These are phyloP conservation scores for Apamea monoglypha DNA, from an alignment of 2,888 invertebrate genomes.

Conservation along the genomic window DNA sequence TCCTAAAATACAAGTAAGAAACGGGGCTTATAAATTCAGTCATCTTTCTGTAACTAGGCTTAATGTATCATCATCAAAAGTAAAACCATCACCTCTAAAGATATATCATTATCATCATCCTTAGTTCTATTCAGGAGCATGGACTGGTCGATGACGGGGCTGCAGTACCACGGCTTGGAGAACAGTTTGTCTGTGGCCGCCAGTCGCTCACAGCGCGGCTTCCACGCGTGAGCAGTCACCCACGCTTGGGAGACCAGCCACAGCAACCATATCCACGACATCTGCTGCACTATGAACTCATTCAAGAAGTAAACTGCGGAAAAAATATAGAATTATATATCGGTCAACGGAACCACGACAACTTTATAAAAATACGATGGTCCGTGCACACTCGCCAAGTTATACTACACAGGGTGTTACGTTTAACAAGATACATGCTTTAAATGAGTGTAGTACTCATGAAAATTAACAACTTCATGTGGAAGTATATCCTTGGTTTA, in stretches of 20 bases:
- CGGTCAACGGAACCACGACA: background rate
- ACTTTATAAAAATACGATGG: background rate
- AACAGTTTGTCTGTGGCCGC: conserved; percentile 96
- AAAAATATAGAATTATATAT: conserved; percentile 9
- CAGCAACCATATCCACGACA: conserved; percentile 94
- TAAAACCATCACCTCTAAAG: conserved; percentile 80
- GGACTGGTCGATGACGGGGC: conserved; percentile 95
- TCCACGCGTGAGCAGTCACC: conserved; percentile 97
- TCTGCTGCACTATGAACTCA: conserved; percentile 91
- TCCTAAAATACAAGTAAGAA: conserved; percentile 72
- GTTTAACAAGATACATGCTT: background rate
- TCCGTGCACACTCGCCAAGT: background rate
- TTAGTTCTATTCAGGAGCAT: conserved; percentile 95
- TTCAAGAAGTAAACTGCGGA: conserved; percentile 85
- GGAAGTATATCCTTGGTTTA: background rate
- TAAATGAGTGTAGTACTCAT: background rate
- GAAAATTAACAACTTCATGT: background rate
- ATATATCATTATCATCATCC: conserved; percentile 91
- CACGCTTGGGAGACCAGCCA: conserved; percentile 96
- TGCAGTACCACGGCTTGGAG: conserved; percentile 95
- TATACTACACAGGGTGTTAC: background rate
- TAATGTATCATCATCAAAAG: background rate
- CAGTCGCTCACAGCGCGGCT: conserved; percentile 94
- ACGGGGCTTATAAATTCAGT: background rate
- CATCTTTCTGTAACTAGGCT: background rate